Evolutionary conservation across 2,888 invertebrate species (phyloP).

Genomic region (Limenitis camilla): DNA sequence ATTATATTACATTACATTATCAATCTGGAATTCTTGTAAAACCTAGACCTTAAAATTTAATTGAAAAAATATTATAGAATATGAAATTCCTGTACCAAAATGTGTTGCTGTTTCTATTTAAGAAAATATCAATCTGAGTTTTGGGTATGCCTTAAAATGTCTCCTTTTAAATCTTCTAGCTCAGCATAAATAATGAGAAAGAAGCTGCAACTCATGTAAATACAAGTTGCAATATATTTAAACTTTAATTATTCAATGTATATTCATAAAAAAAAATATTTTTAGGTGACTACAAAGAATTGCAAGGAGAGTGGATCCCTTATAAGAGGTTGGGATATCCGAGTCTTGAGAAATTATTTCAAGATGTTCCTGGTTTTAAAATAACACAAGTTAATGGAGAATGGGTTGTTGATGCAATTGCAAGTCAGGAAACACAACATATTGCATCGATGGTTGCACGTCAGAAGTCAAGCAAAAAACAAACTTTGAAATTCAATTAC

Average conservation of each 20-base stretch:
- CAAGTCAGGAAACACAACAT: slow-evolving; percentile 75
- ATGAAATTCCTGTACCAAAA: too few relatives aligned
- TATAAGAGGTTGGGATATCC: slow-evolving; percentile 76
- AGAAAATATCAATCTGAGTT: too few relatives aligned
- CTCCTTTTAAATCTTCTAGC: too few relatives aligned
- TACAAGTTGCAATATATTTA: neutral
- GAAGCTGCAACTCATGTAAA: neutral
- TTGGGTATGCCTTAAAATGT: too few relatives aligned
- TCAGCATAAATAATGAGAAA: too few relatives aligned
- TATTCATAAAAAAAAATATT: neutral
- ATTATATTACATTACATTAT: too few relatives aligned
- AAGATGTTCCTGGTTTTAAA: slow-evolving; percentile 73
- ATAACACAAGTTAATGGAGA: slow-evolving; percentile 69
- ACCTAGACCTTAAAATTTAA: too few relatives aligned
- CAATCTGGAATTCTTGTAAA: too few relatives aligned
- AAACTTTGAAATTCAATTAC: slow-evolving; percentile 45
- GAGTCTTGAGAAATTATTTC: slow-evolving; percentile 75
- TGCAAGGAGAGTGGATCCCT: slow-evolving; percentile 80
- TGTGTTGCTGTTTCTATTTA: too few relatives aligned
- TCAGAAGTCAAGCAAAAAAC: slow-evolving; percentile 61
- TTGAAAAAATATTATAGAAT: too few relatives aligned
- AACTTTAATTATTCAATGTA: neutral
- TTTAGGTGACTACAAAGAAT: slow-evolving; percentile 75
- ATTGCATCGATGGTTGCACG: slow-evolving; percentile 70
- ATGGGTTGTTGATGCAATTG: slow-evolving; percentile 72